Conservation (phyloP, 2,888 invertebrate species). For the Bombyx huttoni region DNA sequence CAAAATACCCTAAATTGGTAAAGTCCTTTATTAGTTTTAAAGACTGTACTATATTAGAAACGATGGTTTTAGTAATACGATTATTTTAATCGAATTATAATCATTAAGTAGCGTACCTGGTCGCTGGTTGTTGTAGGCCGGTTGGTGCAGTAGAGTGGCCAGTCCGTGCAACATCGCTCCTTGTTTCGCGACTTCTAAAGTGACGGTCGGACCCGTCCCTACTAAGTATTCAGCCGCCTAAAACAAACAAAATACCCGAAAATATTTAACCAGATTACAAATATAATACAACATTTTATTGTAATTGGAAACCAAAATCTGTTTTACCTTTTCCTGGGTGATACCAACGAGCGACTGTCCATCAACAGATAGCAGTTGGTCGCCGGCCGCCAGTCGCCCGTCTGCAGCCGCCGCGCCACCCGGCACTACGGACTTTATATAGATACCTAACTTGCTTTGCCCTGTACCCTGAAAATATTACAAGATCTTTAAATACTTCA, state of each 20-base stretch:
- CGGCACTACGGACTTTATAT: slow-evolving; percentile 98
- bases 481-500: too few species aligned
- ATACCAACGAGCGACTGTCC: slow-evolving; percentile 94
- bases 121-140: slow-evolving; percentile 63
- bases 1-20: too few species aligned
- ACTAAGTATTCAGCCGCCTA: slow-evolving; percentile 97
- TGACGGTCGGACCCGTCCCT: slow-evolving; percentile 93
- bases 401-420: slow-evolving; percentile 94
- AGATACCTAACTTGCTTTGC: slow-evolving; percentile 88
- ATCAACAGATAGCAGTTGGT: slow-evolving; percentile 96
- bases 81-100: neutral
- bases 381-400: slow-evolving; percentile 95
- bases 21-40: too few species aligned
- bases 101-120: slow-evolving; percentile 28
- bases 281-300: too few species aligned
- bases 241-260: neutral
- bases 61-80: slow-evolving; percentile 1
- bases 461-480: slow-evolving; percentile 46
- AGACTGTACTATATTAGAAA: too few species aligned
- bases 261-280: too few species aligned
- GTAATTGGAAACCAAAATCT: too few species aligned
- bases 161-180: slow-evolving; percentile 97
- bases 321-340: slow-evolving; percentile 78
- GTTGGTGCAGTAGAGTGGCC: slow-evolving; percentile 92
- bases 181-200: slow-evolving; percentile 96